Evolutionary conservation across 2,113 vertebrate genomes (phyloP).

Genomic region (Peromyscus maniculatus): DNA sequence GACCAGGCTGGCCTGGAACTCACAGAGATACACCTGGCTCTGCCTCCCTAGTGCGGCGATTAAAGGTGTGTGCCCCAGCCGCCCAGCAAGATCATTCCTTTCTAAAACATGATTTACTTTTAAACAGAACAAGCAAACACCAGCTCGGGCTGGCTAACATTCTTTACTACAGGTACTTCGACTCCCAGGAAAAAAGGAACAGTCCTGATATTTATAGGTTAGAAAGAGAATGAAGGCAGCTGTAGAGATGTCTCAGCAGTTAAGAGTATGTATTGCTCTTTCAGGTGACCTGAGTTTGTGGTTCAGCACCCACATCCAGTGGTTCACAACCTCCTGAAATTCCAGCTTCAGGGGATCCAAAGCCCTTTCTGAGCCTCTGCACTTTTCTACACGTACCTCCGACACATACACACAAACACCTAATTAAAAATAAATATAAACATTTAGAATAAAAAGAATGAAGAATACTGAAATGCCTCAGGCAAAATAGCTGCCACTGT

Average conservation of each 20-base stretch:
- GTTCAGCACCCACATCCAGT: background rate
- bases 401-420: background rate
- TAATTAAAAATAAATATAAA: background rate
- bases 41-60: too few species aligned
- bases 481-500: background rate
- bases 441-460: background rate
- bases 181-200: background rate
- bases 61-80: too few species aligned
- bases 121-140: background rate
- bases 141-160: background rate
- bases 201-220: background rate
- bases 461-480: background rate
- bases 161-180: constrained; percentile 1
- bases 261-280: too few species aligned
- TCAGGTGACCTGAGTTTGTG: background rate
- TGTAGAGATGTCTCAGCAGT: background rate
- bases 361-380: background rate
- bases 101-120: background rate
- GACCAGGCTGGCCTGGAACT: too few species aligned
- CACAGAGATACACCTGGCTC: too few species aligned
- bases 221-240: background rate
- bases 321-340: background rate
- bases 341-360: background rate
- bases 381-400: too few species aligned
- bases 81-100: background rate